Percentiles rank a stretch among this genome's conserved stretches.
Conservation (phyloP, 2,888 invertebrate genomes). For the Dysmachus trigonus region DNA sequence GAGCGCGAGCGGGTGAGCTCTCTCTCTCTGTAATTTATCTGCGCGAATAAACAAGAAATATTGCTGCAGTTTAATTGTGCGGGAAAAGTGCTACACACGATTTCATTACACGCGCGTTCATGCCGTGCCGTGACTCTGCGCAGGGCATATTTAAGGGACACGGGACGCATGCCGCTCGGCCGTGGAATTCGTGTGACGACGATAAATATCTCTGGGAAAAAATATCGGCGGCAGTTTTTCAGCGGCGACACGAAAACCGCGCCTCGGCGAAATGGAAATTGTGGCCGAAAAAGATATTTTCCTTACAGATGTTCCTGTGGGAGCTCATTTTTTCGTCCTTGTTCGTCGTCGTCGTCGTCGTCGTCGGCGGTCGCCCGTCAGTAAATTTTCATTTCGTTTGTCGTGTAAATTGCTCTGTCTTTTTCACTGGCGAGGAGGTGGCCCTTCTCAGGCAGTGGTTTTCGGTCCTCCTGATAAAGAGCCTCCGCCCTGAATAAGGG, state of each 20-base stretch:
- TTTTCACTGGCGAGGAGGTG: slow-evolving; percentile 10
- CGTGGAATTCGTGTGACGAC: background rate
- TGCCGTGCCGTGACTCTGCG: background rate
- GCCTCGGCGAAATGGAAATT: background rate
- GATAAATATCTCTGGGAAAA: background rate
- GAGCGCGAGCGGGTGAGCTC: background rate
- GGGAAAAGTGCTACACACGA: slow-evolving; percentile 21
- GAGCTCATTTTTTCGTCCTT: slow-evolving; percentile 12
- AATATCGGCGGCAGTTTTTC: slow-evolving; percentile 21
- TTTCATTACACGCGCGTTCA: slow-evolving; percentile 17
- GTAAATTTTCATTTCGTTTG: slow-evolving; percentile 40
- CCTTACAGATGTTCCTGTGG: background rate
- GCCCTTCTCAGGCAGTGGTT: background rate
- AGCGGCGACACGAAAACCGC: background rate
- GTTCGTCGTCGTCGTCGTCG: background rate
- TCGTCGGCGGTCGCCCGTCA: background rate
- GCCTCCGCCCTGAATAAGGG: background rate
- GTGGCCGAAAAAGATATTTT: background rate
- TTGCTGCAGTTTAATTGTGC: slow-evolving; percentile 31
- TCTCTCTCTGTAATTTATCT: slow-evolving; percentile 26
- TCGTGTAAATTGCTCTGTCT: slow-evolving; percentile 35
- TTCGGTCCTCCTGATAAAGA: slow-evolving; percentile 9
- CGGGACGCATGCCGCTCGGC: background rate
- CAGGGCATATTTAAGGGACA: no score
- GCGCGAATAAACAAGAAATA: slow-evolving; percentile 30